phyloP scores from a whole-genome alignment of 2,797 vertebrate genomes.

The Galago senegalensis region DNA sequence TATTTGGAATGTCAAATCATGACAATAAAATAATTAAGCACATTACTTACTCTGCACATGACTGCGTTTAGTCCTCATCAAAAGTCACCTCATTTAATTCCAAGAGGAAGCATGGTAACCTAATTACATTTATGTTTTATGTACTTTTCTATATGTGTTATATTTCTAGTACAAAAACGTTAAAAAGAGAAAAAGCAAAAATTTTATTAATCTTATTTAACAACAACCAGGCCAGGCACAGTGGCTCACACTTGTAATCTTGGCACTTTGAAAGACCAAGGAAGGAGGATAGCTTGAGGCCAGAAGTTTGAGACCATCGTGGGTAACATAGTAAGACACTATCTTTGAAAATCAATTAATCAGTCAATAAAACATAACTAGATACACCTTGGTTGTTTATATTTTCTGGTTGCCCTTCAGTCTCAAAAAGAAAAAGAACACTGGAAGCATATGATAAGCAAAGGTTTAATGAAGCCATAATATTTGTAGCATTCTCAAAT shows the following conservation, averaged over 20 bases:
- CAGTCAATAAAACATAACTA: not conserved
- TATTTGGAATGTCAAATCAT: not conserved
- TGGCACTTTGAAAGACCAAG: not conserved
- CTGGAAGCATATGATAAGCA: not conserved
- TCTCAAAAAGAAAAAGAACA: constrained; percentile 48
- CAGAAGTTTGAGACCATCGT: not conserved
- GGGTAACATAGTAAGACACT: not conserved
- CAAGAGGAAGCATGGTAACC: not conserved
- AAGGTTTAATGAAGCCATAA: constrained; percentile 61
- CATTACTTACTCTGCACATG: not conserved
- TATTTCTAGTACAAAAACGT: not conserved
- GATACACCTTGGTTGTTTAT: not conserved
- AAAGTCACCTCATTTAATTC: not conserved
- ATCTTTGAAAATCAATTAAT: not conserved
- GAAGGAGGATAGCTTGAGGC: not conserved
- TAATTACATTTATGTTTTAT: not conserved
- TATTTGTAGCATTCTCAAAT: constrained; percentile 42
- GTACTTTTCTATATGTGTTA: not conserved
- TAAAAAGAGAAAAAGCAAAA: not conserved
- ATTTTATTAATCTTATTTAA: constrained; percentile 6
- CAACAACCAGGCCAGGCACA: not conserved
- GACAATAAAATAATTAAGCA: not conserved
- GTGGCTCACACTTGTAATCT: not conserved
- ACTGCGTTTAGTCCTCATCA: not conserved
- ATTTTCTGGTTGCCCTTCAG: constrained; percentile 39